phyloP scores from a whole-genome alignment of 2,888 invertebrate species.

The Drosophila ezoana region DNA sequence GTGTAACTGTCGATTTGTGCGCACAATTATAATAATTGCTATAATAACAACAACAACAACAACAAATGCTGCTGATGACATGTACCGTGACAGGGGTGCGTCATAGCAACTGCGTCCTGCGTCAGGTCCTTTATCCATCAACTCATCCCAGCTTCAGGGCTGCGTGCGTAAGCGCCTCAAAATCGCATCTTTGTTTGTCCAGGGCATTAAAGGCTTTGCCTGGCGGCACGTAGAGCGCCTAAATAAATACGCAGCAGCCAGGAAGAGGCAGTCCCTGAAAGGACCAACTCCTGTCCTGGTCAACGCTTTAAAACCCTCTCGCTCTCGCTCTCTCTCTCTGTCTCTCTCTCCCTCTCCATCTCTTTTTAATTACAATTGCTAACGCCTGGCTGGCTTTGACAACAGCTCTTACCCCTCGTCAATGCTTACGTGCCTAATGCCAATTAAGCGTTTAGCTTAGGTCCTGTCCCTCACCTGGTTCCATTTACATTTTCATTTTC shows the following conservation, averaged over 20 bases:
- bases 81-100: conserved; percentile 53
- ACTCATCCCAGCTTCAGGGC: conserved; percentile 29
- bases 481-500: conserved; percentile 58
- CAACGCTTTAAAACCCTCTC: conserved; percentile 43
- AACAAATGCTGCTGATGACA: conserved; percentile 56
- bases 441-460: conserved; percentile 69
- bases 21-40: conserved; percentile 79
- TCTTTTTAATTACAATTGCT: conserved; percentile 68
- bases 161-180: conserved; percentile 70
- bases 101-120: conserved; percentile 18
- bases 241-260: conserved; percentile 62
- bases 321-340: too few species aligned
- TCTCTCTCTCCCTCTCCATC: conserved; percentile 1
- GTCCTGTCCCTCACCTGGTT: conserved; percentile 4
- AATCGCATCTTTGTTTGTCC: conserved; percentile 74
- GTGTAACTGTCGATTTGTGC: conserved; percentile 75
- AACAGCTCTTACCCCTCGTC: conserved; percentile 46
- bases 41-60: conserved; percentile 62
- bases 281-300: conserved; percentile 2
- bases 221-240: conserved; percentile 60
- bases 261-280: conserved; percentile 8
- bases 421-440: conserved; percentile 72
- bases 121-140: conserved; percentile 21
- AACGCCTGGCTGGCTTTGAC: conserved; percentile 63
- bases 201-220: conserved; percentile 75